Evolutionary conservation across 2,888 invertebrate species (phyloP).

Genomic region (Nemoura dubitans): DNA sequence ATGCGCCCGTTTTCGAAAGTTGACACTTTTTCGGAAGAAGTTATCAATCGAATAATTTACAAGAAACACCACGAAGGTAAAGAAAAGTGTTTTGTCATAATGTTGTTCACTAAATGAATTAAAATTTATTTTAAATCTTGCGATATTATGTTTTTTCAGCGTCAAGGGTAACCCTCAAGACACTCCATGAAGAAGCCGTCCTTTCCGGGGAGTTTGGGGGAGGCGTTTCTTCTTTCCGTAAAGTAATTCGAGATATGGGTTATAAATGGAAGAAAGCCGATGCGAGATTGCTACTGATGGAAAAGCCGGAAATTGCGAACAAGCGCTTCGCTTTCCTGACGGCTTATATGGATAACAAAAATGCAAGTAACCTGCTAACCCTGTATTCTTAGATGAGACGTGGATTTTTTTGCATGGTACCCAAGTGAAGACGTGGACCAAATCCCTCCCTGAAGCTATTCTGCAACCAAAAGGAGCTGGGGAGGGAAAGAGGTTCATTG

Average conservation of each 20-base stretch:
- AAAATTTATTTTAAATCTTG: no score
- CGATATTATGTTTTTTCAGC: not conserved
- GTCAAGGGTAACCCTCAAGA: not conserved
- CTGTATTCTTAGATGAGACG: not conserved
- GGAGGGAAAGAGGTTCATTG: not conserved
- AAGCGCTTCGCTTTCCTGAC: not conserved
- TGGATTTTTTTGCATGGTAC: not conserved
- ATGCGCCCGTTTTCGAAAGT: no score
- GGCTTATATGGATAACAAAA: not conserved
- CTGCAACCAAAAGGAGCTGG: not conserved
- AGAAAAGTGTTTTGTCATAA: no score
- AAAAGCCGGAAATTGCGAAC: no score
- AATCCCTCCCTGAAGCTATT: not conserved
- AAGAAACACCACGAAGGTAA: no score
- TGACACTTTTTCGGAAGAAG: no score
- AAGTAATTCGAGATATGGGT: not conserved
- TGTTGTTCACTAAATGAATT: no score
- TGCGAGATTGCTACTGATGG: no score
- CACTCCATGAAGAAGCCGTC: not conserved
- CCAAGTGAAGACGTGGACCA: not conserved
- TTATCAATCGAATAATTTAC: no score
- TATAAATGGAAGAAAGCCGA: not conserved
- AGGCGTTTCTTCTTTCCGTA: not conserved
- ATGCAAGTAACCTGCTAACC: not conserved
- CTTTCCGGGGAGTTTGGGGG: not conserved